These are phyloP conservation scores for Napeogenes sylphis DNA, from an alignment of 2,888 invertebrate genomes.

Conservation along the genomic window DNA sequence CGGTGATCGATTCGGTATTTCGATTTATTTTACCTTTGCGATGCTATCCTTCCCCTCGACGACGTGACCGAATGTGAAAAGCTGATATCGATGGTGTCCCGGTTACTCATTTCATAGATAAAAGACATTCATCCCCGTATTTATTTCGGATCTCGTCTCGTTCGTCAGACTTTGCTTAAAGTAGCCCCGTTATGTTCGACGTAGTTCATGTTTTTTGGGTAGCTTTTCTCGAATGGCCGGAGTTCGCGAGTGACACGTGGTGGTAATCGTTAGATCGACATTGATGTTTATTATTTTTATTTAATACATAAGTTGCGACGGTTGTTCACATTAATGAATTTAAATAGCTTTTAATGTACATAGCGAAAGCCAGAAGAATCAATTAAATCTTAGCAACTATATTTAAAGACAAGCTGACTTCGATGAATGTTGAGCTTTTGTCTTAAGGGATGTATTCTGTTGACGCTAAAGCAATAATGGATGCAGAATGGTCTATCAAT, in stretches of 20 bases:
- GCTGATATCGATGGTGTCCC: constrained; percentile 6
- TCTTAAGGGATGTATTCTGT: background rate
- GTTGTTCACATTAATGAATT: constrained; percentile 5
- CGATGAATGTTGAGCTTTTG: background rate
- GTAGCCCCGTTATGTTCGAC: background rate
- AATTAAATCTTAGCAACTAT: constrained; percentile 5
- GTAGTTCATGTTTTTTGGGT: constrained; percentile 8
- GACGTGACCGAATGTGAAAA: constrained; percentile 10
- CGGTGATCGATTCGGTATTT: no score
- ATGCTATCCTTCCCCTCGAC: no score
- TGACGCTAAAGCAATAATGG: background rate
- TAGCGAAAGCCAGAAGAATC: background rate
- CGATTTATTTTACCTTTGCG: no score
- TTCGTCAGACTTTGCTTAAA: constrained; percentile 13
- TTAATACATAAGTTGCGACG: background rate
- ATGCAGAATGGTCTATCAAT: background rate
- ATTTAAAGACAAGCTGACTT: constrained; percentile 7
- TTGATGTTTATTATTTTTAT: constrained; percentile 5
- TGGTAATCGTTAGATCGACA: constrained; percentile 7
- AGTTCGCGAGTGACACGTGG: constrained; percentile 9
- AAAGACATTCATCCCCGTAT: constrained; percentile 16
- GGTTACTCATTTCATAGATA: background rate
- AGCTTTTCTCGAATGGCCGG: constrained; percentile 24
- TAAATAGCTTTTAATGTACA: constrained; percentile 6
- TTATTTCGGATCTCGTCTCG: constrained; percentile 21